phyloP scores from a whole-genome alignment of 2,797 vertebrate genomes.

The Sarcophilus harrisii region DNA sequence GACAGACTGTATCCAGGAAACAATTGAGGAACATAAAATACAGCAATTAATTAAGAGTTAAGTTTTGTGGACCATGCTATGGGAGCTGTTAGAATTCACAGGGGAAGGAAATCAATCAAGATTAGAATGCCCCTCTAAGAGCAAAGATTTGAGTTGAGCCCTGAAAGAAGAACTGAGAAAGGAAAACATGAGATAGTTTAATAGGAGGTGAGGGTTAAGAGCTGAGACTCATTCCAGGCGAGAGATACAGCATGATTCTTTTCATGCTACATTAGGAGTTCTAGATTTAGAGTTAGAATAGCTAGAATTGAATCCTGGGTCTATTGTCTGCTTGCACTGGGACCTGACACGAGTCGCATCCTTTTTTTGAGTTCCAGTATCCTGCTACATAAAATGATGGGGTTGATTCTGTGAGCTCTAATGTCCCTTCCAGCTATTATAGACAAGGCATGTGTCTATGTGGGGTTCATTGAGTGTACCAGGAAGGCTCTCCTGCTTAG shows the following conservation, averaged over 20 bases:
- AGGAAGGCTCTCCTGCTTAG: not conserved
- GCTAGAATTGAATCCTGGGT: not conserved
- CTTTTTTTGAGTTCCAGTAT: not conserved
- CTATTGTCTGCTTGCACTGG: not conserved
- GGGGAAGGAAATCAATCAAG: slow-evolving; percentile 40
- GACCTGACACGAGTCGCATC: not conserved
- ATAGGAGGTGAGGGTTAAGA: not conserved
- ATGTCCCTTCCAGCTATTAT: not conserved
- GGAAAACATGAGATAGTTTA: not conserved
- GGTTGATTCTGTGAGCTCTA: not conserved
- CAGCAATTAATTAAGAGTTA: not conserved
- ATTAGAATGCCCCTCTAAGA: not conserved
- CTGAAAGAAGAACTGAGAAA: slow-evolving; percentile 58
- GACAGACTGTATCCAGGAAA: slow-evolving; percentile 58
- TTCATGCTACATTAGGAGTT: not conserved
- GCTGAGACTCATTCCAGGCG: slow-evolving; percentile 60
- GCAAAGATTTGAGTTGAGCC: slow-evolving; percentile 55
- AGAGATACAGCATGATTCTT: slow-evolving; percentile 41
- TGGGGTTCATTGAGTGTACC: not conserved
- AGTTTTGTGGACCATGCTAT: not conserved
- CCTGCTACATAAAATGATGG: not conserved
- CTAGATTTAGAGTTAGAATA: not conserved
- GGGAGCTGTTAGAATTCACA: slow-evolving; percentile 13
- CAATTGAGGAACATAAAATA: slow-evolving; percentile 28
- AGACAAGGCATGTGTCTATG: not conserved